phyloP scores from a whole-genome alignment of 2,113 vertebrate species.

The Leucosticte australis region DNA sequence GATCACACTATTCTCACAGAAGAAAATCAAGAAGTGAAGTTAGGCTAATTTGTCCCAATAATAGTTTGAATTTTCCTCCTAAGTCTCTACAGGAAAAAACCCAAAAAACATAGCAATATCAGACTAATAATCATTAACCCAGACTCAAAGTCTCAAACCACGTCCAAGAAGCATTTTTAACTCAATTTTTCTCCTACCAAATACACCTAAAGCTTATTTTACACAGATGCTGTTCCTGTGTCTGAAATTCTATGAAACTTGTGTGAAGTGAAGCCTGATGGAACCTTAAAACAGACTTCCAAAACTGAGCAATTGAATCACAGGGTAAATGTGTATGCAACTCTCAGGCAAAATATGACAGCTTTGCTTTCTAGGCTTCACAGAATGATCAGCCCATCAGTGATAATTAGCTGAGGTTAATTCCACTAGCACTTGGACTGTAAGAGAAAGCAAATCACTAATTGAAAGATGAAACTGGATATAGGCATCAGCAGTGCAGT shows the following conservation, averaged over 20 bases:
- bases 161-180: neutral
- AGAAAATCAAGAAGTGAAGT: neutral
- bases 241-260: neutral
- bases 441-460: neutral
- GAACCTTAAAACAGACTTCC: neutral
- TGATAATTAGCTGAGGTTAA: slow-evolving; percentile 3
- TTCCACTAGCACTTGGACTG: neutral
- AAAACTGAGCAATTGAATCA: neutral
- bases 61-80: neutral
- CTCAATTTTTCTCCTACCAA: neutral
- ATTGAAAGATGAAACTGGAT: neutral
- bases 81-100: neutral
- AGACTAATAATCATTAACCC: neutral
- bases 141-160: neutral
- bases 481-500: neutral
- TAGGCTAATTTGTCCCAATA: neutral
- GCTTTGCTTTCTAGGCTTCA: neutral
- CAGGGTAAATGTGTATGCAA: neutral
- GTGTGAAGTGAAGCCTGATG: neutral
- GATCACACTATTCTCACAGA: neutral
- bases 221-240: neutral
- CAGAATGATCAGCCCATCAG: neutral
- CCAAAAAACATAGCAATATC: neutral
- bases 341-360: neutral
- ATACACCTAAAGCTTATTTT: neutral